Evolutionary conservation across 2,113 vertebrate genomes (phyloP), one percentile per base, ranked within the genome.

Genomic region (Panthera uncia): DNA sequence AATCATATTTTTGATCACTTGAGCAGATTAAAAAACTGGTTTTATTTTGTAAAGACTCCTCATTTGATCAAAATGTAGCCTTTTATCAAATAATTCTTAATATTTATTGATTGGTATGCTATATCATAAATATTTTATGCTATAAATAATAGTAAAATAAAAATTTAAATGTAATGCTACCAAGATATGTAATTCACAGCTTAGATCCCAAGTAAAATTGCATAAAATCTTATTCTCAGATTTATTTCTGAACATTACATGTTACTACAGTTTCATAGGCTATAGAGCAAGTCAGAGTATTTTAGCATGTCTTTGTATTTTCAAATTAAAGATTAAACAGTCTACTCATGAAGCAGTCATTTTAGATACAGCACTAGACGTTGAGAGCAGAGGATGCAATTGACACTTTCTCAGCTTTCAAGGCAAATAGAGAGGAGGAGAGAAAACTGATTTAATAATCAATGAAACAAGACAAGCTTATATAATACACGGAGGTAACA

Each of bases 241-340:
- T 78, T 74, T 84, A 69, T 93, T 88, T 97, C 69, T 63, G 16
- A 66, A 21, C n/a, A 61, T 50, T 55, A 38, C 23, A 55, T 36
- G 7, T 84, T 91, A 55, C 48, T 38, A 9, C 5, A 74, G n/a
- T 80, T 94, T 89, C 19, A 45, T 14, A 66, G 23, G 55, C 84
- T 78, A 52, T n/a, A 92, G 45, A 48, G 13, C 25, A 63, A 38
- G 1, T 69, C 48, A 87, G 61, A 68, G 57, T 90, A 87, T 73
- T 89, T 92, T 90, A 87, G 9, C 38, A 19, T 68, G n/a, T 38
- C 27, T 65, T 80, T 79, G 18, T 84, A 45, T 69, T 96, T 96
- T 94, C 25, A 69, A 92, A 74, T 83, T 90, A 81, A 84, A 80
- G 83, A 23, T 61, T 41, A 79, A 81, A 33, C 3, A 45, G 11